Base-by-base conservation (phyloP, 2,888 invertebrate genomes). In the Cosmia trapezina region DNA sequence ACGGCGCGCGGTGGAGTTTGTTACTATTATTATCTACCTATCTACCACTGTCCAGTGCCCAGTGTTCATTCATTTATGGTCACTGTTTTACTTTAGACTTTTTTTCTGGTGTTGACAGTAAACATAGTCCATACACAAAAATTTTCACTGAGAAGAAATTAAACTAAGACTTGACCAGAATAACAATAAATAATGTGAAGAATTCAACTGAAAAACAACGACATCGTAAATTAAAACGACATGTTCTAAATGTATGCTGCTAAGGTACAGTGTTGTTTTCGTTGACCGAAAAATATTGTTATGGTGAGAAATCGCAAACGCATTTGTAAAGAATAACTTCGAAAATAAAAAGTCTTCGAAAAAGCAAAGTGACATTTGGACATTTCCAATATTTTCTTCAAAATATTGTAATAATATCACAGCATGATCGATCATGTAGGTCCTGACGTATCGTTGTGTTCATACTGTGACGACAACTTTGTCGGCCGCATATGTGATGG, bases 401-500 rank as follows among this genome's bases (percentile, higher is more conserved):
- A 85, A 89, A 84, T 81, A 82, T 83, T 83, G 83, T 80, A 78
- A 82, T 59, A 63, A 76, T 60, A 64, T 59, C 80, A 70, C 68
- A 0, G 28, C 60, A 73, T 66, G 78, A 89, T 87, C 83, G 82
- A 83, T 86, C 86, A 79, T 79, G 78, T 65, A 68, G 57, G 56
- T 62, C 73, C 79, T 78, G 82, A 84, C 86, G 89, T 90, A 73
- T 88, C 87, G 86, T 84, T 71, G 68, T 78, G 87, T 84, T 88
- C 91, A 92, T 89, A 89, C 91, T 91, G 91, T 81, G 86, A 86
- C 75, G 82, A 84, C 88, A 87, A 85, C 87, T 88, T 84, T 86
- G 88, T 87, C 88, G 80, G 89, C 93, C 96, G 95, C 97, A 97
- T 97, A 97, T 97, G 97, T 97, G 97, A 97, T 96, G 96, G 96